phyloP scores from a whole-genome alignment of 2,888 invertebrate species.

The Morpho achilles region DNA sequence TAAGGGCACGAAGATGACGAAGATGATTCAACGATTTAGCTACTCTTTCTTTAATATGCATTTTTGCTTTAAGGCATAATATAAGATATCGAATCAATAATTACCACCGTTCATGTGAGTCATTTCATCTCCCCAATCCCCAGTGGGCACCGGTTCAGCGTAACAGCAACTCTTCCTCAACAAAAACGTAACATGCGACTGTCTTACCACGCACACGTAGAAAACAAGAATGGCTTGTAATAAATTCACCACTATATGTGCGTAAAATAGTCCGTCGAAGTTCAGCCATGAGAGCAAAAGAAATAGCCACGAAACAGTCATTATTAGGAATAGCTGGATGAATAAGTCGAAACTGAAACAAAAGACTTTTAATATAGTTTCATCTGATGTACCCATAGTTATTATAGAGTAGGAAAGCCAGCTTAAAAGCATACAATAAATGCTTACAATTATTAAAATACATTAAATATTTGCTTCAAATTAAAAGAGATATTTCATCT shows the following conservation, averaged over 20 bases:
- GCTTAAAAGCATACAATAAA: too few relatives aligned
- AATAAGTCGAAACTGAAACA: constrained; percentile 88
- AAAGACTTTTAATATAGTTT: constrained; percentile 19
- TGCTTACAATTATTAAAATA: too few relatives aligned
- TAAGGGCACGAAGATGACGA: too few relatives aligned
- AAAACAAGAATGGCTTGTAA: constrained; percentile 86
- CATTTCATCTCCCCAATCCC: constrained; percentile 95
- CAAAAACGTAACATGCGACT: constrained; percentile 88
- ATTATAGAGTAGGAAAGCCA: too few relatives aligned
- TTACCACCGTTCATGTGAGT: constrained; percentile 88
- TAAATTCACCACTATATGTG: constrained; percentile 87
- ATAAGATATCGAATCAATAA: constrained; percentile 36
- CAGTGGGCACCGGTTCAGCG: constrained; percentile 84
- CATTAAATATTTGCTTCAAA: too few relatives aligned
- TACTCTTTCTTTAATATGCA: too few relatives aligned
- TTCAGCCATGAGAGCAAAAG: constrained; percentile 87
- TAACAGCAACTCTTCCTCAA: constrained; percentile 90
- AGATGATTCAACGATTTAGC: too few relatives aligned
- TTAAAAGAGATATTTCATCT: too few relatives aligned
- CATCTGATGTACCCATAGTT: too few relatives aligned
- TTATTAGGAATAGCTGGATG: constrained; percentile 84
- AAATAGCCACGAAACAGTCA: constrained; percentile 88
- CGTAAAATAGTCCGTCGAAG: constrained; percentile 85
- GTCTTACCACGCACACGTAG: constrained; percentile 87
- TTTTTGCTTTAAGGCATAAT: too few relatives aligned